These are phyloP conservation scores for Mythimna pallens DNA, from an alignment of 2,888 invertebrate genomes.

Conservation along the genomic window DNA sequence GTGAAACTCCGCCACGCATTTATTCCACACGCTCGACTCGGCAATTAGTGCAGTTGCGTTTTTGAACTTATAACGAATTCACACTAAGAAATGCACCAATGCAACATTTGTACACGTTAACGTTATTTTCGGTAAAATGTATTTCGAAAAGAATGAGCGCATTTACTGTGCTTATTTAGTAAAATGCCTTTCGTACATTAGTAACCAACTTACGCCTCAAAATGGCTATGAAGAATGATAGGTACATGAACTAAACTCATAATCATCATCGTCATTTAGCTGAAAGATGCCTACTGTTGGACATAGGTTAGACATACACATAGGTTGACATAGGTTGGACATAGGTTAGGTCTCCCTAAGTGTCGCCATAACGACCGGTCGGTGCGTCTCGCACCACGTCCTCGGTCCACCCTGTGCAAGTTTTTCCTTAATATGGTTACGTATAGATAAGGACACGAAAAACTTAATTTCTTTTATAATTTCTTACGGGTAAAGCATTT, in stretches of 20 bases:
- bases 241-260: no score
- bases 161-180: neutral
- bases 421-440: neutral
- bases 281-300: no score
- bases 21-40: constrained; percentile 17
- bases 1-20: constrained; percentile 41
- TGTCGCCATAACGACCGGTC: no score
- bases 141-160: constrained; percentile 11
- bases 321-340: no score
- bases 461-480: neutral
- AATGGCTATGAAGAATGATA: neutral
- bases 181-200: constrained; percentile 20
- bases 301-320: no score
- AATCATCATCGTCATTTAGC: no score
- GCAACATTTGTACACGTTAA: constrained; percentile 12
- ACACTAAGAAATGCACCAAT: constrained; percentile 37
- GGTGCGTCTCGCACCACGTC: no score
- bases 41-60: constrained; percentile 54
- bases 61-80: constrained; percentile 47
- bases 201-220: neutral
- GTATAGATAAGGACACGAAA: neutral
- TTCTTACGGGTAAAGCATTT: neutral
- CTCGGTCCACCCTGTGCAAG: no score
- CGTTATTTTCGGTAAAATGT: constrained; percentile 18
- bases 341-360: no score